Percentiles rank a stretch among this genome's conserved stretches.
Conservation (phyloP, 1,140 invertebrate genomes). For the Telenomus remus region DNA sequence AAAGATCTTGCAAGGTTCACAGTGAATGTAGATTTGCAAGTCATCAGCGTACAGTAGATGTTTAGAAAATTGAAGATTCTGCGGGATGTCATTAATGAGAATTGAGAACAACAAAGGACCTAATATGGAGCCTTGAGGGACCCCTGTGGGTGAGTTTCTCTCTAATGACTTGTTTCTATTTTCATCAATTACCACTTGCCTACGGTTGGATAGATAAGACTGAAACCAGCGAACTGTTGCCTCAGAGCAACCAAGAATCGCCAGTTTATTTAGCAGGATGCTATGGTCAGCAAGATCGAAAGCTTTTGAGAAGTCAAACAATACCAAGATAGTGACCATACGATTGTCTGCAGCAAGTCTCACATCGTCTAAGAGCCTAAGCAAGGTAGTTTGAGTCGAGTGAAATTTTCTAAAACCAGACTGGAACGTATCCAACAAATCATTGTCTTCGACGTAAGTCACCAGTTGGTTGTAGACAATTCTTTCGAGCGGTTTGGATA, state of each 20-base stretch:
- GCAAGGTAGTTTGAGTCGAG: neutral
- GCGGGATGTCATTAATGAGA: neutral
- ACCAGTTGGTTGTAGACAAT: neutral
- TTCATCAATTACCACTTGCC: neutral
- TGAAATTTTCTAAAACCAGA: neutral
- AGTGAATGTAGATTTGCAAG: neutral
- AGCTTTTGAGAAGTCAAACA: neutral
- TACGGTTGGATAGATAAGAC: neutral
- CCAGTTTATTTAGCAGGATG: neutral
- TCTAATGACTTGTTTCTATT: neutral
- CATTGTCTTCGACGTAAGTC: neutral
- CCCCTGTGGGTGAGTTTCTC: neutral
- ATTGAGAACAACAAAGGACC: slow-evolving; percentile 1
- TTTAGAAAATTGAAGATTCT: neutral
- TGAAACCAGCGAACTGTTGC: neutral
- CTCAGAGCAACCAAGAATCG: neutral
- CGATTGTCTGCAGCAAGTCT: neutral
- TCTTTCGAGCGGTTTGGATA: neutral
- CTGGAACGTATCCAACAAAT: neutral
- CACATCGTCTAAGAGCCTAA: neutral
- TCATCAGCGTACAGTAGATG: slow-evolving; percentile 5
- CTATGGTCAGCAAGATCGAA: neutral
- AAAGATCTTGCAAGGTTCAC: neutral
- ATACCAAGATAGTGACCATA: neutral
- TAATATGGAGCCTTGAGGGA: neutral